Evolutionary conservation across 2,113 vertebrate species (phyloP), one percentile per base, ranked within the genome.

Genomic region (Lethenteron camtschaticum): DNA sequence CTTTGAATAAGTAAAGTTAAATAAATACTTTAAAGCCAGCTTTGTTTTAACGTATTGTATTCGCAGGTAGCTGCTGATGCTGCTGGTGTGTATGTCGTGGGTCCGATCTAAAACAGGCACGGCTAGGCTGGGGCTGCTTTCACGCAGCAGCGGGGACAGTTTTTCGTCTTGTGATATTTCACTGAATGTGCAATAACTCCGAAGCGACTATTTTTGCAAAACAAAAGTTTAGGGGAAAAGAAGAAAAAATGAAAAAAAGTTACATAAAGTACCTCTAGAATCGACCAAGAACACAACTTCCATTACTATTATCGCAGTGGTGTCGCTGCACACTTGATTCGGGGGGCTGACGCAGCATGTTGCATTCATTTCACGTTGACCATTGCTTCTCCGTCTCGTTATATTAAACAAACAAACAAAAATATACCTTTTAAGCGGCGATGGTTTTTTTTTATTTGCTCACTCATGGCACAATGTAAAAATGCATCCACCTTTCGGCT

Each of bases 151-250:
- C 9, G 24, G 9, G 9, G 9, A 66, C 63, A 66, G 24, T 24
- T 66, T 24, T 66, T 66, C n/a, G 63, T 66, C n/a, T 66, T n/a
- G n/a, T 11, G 63, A 16, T 24, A 66, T 66, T 24, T 66, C 10
- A 10, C 63, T 66, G 63, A 24, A 66, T 66, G 63, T 66, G 63
- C 63, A 66, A 66, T 66, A 66, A 66, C n/a, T n/a, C 63, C 24
- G 63, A 66, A 24, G 63, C 63, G 63, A 66, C 63, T 66, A 66
- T 66, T 66, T 66, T 66, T 66, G 63, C 63, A 66, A 66, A 10
- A 16, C 24, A 66, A 66, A 66, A 16, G 63, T n/a, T 24, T 66
- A 66, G 63, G n/a, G n/a, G n/a, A 66, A 66, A 66, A 24, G n/a
- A 24, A 24, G 8, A 24, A 24, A 66, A 66, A 10, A 24, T 9